Evolutionary conservation across 2,888 invertebrate species (phyloP).

Genomic region (Oxyscelio sp.): DNA sequence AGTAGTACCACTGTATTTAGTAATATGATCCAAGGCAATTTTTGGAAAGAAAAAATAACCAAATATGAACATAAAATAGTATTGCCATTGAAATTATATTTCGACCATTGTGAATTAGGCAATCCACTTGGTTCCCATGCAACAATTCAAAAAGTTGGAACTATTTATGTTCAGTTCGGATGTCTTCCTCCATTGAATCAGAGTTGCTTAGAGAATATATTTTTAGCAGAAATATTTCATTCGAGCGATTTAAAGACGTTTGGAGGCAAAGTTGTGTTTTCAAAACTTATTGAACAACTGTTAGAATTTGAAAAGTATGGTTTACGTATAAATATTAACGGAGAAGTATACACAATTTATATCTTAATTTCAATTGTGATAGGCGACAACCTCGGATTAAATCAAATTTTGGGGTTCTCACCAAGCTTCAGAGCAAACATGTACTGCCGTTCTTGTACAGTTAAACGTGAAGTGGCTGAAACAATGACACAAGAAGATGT

Average conservation of each 20-base stretch:
- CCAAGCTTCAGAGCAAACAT: background rate
- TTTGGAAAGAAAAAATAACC: slow-evolving; percentile 2
- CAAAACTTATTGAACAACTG: slow-evolving; percentile 11
- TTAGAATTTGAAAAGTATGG: slow-evolving; percentile 2
- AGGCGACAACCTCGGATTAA: slow-evolving; percentile 10
- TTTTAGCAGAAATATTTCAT: slow-evolving; percentile 15
- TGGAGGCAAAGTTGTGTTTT: slow-evolving; percentile 5
- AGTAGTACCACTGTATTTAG: too few relatives aligned
- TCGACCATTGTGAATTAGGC: slow-evolving; percentile 9
- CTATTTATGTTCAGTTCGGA: background rate
- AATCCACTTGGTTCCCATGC: background rate
- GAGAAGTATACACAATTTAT: background rate
- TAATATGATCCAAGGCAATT: background rate
- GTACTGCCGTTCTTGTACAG: slow-evolving; percentile 1
- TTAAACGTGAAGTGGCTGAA: background rate
- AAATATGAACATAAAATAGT: background rate
- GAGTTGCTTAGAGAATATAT: slow-evolving; percentile 10
- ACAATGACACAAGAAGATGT: background rate
- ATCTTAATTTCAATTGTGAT: slow-evolving; percentile 1
- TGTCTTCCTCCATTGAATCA: slow-evolving; percentile 2
- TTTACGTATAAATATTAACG: background rate
- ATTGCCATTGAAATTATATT: background rate
- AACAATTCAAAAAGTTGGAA: slow-evolving; percentile 7
- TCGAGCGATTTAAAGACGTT: slow-evolving; percentile 12
- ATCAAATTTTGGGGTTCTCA: background rate